Evolutionary conservation across 2,113 vertebrate genomes (phyloP).

Genomic region (Bujurquina vittata): DNA sequence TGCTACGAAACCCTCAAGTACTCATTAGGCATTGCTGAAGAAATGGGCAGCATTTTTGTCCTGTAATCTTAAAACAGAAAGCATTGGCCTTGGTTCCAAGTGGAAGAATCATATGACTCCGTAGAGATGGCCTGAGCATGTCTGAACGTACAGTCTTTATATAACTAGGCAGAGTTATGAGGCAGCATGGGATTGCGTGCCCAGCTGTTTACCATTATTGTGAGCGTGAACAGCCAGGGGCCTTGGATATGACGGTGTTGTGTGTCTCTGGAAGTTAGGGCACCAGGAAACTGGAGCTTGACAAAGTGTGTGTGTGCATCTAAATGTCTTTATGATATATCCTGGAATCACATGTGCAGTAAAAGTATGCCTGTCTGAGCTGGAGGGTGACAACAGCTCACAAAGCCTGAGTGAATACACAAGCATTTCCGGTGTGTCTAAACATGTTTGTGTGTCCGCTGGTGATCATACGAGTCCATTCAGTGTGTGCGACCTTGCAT

Average conservation of each 20-base stretch:
- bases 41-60: background rate
- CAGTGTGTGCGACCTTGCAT: slow-evolving; percentile 39
- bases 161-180: slow-evolving; percentile 58
- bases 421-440: background rate
- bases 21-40: background rate
- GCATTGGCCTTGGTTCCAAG: slow-evolving; percentile 22
- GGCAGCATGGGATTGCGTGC: slow-evolving; percentile 52
- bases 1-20: background rate
- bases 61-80: slow-evolving; percentile 11
- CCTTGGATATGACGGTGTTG: slow-evolving; percentile 63
- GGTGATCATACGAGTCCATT: slow-evolving; percentile 1
- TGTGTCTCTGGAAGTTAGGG: slow-evolving; percentile 51
- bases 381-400: slow-evolving; percentile 20
- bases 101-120: slow-evolving; percentile 43
- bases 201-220: slow-evolving; percentile 80
- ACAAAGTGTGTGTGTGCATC: slow-evolving; percentile 43
- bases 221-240: slow-evolving; percentile 50
- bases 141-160: slow-evolving; percentile 67
- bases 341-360: background rate
- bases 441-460: background rate
- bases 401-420: slow-evolving; percentile 5
- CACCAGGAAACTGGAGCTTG: slow-evolving; percentile 66
- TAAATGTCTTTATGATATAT: slow-evolving; percentile 13
- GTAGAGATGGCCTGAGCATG: slow-evolving; percentile 36
- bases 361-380: background rate